Conservation (phyloP, 2,888 invertebrate species). For the Malacosoma neustria region DNA sequence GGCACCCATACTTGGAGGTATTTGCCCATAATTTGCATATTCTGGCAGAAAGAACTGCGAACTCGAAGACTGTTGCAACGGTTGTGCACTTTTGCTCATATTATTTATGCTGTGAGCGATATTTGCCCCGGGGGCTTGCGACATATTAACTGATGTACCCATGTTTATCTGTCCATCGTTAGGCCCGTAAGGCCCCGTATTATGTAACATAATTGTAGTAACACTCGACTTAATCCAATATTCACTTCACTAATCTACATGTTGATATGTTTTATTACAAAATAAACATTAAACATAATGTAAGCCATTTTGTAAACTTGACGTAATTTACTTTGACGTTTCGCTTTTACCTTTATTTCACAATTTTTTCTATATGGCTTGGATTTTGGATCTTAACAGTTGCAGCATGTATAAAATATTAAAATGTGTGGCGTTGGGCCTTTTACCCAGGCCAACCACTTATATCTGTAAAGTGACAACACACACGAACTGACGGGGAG, state of each 20-base stretch:
- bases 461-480: too few relatives aligned
- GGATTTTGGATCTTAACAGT: too few relatives aligned
- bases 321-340: conserved; percentile 14
- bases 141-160: conserved; percentile 40
- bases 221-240: conserved; percentile 8
- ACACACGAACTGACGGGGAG: too few relatives aligned
- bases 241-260: conserved; percentile 18
- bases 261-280: conserved; percentile 25
- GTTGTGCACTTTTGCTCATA: conserved; percentile 38
- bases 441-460: too few relatives aligned
- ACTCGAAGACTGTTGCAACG: conserved; percentile 23
- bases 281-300: conserved; percentile 36
- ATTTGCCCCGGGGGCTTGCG: conserved; percentile 32
- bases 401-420: too few relatives aligned
- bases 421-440: too few relatives aligned
- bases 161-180: conserved; percentile 46
- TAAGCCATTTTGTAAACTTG: conserved; percentile 54
- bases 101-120: conserved; percentile 42
- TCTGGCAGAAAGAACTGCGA: conserved; percentile 36
- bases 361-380: not conserved
- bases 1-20: conserved; percentile 26
- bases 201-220: conserved; percentile 45
- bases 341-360: conserved; percentile 6
- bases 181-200: conserved; percentile 49
- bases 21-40: conserved; percentile 32